phyloP scores from a whole-genome alignment of 2,113 vertebrate species.

The Cercopithecus mona region DNA sequence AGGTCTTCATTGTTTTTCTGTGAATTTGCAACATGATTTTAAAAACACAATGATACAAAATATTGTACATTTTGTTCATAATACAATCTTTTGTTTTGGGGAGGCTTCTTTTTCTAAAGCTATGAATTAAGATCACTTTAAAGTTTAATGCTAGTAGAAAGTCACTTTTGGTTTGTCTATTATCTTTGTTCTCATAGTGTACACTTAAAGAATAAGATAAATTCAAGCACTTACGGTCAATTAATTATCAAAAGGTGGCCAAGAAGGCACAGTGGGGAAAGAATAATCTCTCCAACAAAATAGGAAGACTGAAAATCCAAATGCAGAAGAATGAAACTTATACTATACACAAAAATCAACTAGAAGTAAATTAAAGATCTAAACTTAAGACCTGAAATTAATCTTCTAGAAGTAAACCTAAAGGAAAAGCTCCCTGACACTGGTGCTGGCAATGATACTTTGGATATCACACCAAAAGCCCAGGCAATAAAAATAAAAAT shows the following conservation, averaged over 20 bases:
- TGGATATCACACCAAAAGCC: neutral
- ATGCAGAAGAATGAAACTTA: neutral
- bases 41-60: neutral
- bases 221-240: neutral
- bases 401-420: neutral
- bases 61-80: neutral
- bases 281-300: neutral
- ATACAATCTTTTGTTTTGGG: neutral
- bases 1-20: neutral
- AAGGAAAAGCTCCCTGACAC: neutral
- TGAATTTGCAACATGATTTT: constrained; percentile 1
- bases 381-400: neutral
- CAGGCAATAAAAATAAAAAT: neutral
- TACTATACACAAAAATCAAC: neutral
- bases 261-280: neutral
- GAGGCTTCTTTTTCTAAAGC: neutral
- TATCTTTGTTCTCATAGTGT: neutral
- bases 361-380: neutral
- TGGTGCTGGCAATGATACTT: neutral
- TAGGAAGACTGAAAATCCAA: neutral
- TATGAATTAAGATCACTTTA: neutral
- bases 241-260: neutral
- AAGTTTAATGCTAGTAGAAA: neutral
- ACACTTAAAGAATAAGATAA: neutral
- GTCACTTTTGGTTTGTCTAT: neutral